These are phyloP conservation scores for Ageneiosus marmoratus DNA, from an alignment of 2,113 vertebrate genomes.

Conservation along the genomic window DNA sequence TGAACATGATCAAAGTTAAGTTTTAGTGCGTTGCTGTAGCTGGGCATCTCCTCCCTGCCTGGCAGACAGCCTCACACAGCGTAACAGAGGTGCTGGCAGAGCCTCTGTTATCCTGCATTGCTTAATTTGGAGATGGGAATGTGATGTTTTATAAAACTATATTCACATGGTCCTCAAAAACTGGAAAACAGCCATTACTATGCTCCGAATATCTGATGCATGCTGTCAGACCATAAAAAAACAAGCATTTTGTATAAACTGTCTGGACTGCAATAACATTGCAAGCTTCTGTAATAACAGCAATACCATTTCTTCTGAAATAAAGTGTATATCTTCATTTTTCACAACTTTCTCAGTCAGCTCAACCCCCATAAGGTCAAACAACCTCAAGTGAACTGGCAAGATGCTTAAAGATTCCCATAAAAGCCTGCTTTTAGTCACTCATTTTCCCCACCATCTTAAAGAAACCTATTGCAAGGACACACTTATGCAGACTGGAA, in stretches of 20 bases:
- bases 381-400: neutral
- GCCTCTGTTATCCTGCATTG: conserved; percentile 2
- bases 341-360: neutral
- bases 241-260: neutral
- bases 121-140: conserved; percentile 29
- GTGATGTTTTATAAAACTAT: conserved; percentile 32
- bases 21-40: conserved; percentile 3
- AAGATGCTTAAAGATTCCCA: neutral
- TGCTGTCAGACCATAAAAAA: neutral
- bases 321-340: neutral
- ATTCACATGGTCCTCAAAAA: neutral
- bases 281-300: neutral
- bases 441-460: neutral
- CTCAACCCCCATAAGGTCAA: neutral
- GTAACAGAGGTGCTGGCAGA: conserved; percentile 9
- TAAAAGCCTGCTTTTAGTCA: neutral
- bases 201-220: conserved; percentile 1
- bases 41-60: conserved; percentile 46
- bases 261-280: neutral
- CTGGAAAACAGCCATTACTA: neutral
- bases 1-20: conserved; percentile 42
- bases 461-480: neutral
- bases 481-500: neutral
- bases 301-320: neutral
- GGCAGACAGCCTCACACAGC: conserved; percentile 39